Percentiles rank a stretch among this genome's conserved stretches.
These are phyloP conservation scores for Schizopygopsis malacanthus DNA, from an alignment of 2,797 vertebrate species.

Conservation along the genomic window DNA sequence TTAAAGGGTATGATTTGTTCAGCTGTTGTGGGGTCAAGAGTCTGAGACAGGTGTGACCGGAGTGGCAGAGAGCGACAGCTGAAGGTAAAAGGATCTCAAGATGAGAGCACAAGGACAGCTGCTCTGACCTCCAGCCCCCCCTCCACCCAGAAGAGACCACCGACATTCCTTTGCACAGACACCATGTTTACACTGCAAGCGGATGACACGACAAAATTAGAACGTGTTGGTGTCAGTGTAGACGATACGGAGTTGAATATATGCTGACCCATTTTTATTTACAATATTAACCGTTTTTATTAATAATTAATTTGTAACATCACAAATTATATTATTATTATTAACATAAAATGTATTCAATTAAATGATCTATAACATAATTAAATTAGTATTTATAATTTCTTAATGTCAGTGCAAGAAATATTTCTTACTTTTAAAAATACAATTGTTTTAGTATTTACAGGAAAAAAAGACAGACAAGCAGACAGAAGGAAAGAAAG, in stretches of 20 bases:
- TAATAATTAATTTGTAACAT: not conserved
- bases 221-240: not conserved
- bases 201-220: not conserved
- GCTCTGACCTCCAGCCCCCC: conserved; percentile 52
- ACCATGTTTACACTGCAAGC: conserved; percentile 15
- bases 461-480: not conserved
- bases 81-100: conserved; percentile 74
- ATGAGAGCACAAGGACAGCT: conserved; percentile 74
- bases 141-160: conserved; percentile 46
- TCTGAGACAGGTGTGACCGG: conserved; percentile 52
- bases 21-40: conserved; percentile 46
- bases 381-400: not conserved
- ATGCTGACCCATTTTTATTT: not conserved
- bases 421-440: no score
- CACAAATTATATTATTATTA: not conserved
- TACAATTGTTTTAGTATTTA: not conserved
- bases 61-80: conserved; percentile 52
- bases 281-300: no score
- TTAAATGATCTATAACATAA: not conserved
- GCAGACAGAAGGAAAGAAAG: not conserved
- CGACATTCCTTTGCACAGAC: conserved; percentile 25
- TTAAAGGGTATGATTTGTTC: conserved; percentile 25
- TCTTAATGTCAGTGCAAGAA: not conserved
- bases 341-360: not conserved
- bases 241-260: not conserved